Evolutionary conservation across 2,888 invertebrate species (phyloP), one percentile per base, ranked within the genome.

Genomic region (Blastobasis adustella): DNA sequence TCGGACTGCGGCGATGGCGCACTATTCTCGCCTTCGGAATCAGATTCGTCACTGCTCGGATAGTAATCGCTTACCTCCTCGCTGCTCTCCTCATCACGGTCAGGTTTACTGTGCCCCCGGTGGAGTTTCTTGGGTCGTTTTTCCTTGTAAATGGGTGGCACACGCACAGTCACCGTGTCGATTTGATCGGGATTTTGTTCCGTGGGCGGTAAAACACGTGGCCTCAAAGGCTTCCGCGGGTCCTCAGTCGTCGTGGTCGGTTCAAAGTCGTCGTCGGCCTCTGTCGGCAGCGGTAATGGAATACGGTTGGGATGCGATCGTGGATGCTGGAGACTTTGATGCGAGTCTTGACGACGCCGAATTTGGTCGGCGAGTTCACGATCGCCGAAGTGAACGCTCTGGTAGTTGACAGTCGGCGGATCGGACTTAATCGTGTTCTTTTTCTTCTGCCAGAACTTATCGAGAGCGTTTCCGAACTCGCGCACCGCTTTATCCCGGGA

Each of bases 121-220:
- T 89, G 80, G 9, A 85, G 66, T 59, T 89, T 88, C 48, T 76
- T 82, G 8, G 89, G 89, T 5, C 76, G 77, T 54, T 82, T 85
- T 55, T 82, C 87, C 54, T 68, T 76, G 61, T 88, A 86, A 50
- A 89, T 89, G 1, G 89, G 89, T 1, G 89, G 89, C 46, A 89
- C 88, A 45, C 88, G 73, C 10, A 89, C 89, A 0, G 89, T 88
- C 5, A 89, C 82, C 1, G 88, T 89, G 57, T 89, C 89, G 38
- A 89, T 89, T 60, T 88, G 81, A 23, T 80, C 80, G 0, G 89
- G 89, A 51, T 89, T 81, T 37, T 88, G 84, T 55, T 89, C 89
- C 0, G 89, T 89, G 4, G 88, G 89, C 1, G 89, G 89, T 37
- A 89, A 63, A 5, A 89, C 82, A 36, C 82, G 79, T 5, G 89